Evolutionary conservation across 2,797 vertebrate species (phyloP).

Genomic region (Catostomus latipinnis): DNA sequence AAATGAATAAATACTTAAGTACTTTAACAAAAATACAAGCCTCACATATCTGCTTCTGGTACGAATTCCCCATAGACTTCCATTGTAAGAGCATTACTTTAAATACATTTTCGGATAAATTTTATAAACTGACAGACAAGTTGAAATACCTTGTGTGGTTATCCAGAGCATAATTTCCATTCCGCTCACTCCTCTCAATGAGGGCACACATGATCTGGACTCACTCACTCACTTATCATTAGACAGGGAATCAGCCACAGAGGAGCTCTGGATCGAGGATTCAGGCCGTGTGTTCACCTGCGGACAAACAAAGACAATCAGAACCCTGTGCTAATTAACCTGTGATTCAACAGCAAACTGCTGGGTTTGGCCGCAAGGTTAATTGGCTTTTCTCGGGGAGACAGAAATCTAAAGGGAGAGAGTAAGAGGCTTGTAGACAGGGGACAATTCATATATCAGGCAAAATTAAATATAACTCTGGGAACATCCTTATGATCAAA

Average conservation of each 20-base stretch:
- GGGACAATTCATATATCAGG: slow-evolving; percentile 45
- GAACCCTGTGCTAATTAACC: slow-evolving; percentile 79
- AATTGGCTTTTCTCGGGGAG: slow-evolving; percentile 78
- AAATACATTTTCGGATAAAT: no score
- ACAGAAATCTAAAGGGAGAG: slow-evolving; percentile 35
- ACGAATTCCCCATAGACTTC: no score
- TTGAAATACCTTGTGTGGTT: no score
- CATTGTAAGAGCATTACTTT: no score
- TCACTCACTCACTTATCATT: slow-evolving; percentile 90
- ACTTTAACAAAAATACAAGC: no score
- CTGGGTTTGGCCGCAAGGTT: slow-evolving; percentile 80
- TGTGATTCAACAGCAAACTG: slow-evolving; percentile 74
- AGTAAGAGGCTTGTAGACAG: slow-evolving; percentile 33
- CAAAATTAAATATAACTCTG: slow-evolving; percentile 51
- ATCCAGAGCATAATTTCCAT: no score
- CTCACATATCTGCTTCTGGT: no score
- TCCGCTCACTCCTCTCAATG: neutral
- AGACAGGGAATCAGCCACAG: slow-evolving; percentile 83
- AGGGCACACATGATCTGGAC: slow-evolving; percentile 21
- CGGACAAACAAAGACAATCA: slow-evolving; percentile 54
- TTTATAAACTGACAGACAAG: no score
- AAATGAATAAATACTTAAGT: no score
- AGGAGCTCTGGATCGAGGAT: slow-evolving; percentile 81
- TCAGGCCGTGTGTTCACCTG: slow-evolving; percentile 94
- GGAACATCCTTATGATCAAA: slow-evolving; percentile 18